A percentile compares a stretch with the other conserved stretches of the same genome.
These are phyloP conservation scores for Tenthredo mesomela DNA, from an alignment of 2,888 invertebrate genomes.

Conservation along the genomic window DNA sequence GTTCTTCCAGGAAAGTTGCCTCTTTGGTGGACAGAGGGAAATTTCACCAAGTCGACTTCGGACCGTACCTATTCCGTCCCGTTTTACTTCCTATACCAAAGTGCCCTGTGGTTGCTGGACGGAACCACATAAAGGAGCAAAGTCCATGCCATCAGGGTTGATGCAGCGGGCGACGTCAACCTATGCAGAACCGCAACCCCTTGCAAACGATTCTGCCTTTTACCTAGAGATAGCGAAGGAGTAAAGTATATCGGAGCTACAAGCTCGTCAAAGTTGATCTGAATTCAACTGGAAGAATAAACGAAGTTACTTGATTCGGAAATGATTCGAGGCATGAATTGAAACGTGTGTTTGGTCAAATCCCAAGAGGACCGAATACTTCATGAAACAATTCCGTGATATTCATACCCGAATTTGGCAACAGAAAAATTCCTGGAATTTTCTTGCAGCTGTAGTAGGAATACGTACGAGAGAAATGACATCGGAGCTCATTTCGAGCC, in stretches of 20 bases:
- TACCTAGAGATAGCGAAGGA: conserved; percentile 47
- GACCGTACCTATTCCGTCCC: background rate
- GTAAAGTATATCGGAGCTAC: background rate
- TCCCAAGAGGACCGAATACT: background rate
- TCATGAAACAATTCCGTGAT: too few species aligned
- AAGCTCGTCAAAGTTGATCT: background rate
- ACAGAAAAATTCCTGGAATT: background rate
- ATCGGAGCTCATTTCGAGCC: background rate
- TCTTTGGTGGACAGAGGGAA: background rate
- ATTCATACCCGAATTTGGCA: background rate
- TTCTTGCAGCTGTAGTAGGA: background rate
- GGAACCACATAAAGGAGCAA: conserved; percentile 12
- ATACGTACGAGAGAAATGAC: background rate
- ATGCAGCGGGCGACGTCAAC: background rate
- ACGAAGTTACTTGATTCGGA: background rate
- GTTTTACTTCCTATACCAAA: background rate
- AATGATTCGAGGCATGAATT: background rate
- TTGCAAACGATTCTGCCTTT: conserved; percentile 62
- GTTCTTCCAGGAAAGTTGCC: background rate
- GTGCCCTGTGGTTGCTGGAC: conserved; percentile 7
- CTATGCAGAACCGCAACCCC: conserved; percentile 5
- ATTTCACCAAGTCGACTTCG: background rate
- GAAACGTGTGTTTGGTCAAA: background rate
- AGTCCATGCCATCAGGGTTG: background rate
- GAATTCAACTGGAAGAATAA: background rate